phyloP scores from a whole-genome alignment of 2,113 vertebrate genomes.

The Sceloporus undulatus region DNA sequence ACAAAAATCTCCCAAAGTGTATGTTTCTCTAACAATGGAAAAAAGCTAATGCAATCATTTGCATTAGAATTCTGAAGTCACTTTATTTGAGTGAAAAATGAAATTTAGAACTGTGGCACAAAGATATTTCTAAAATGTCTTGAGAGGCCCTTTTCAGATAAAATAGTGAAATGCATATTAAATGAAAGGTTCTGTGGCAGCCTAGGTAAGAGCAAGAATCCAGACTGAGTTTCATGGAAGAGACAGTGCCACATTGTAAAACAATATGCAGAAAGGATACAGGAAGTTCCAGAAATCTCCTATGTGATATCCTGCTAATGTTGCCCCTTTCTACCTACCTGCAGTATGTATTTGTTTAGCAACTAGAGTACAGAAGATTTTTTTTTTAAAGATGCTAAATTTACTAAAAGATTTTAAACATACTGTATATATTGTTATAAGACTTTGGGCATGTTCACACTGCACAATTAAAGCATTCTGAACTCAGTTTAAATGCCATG shows the following conservation, averaged over 20 bases:
- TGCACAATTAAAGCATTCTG: too few species aligned
- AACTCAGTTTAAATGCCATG: too few species aligned
- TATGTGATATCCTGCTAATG: background rate
- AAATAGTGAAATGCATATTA: background rate
- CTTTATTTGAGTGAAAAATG: background rate
- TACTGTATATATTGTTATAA: too few species aligned
- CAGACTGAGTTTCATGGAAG: background rate
- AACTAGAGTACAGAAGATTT: conserved; percentile 6
- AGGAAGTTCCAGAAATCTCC: background rate
- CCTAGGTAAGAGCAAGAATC: conserved; percentile 21
- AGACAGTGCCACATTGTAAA: conserved; percentile 7
- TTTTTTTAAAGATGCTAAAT: background rate
- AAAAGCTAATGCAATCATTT: background rate
- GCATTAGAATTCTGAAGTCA: conserved; percentile 20
- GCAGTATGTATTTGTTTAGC: background rate
- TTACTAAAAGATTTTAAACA: background rate
- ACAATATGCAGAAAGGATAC: background rate
- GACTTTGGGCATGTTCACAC: too few species aligned
- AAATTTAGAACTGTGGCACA: conserved; percentile 21
- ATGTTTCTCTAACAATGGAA: background rate
- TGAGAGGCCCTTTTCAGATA: background rate
- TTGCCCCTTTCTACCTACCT: conserved; percentile 1
- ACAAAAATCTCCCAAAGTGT: conserved; percentile 31
- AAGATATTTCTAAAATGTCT: background rate
- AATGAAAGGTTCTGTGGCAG: conserved; percentile 10